These are phyloP conservation scores for Pecten maximus DNA, from an alignment of 2,888 invertebrate genomes.

Conservation along the genomic window DNA sequence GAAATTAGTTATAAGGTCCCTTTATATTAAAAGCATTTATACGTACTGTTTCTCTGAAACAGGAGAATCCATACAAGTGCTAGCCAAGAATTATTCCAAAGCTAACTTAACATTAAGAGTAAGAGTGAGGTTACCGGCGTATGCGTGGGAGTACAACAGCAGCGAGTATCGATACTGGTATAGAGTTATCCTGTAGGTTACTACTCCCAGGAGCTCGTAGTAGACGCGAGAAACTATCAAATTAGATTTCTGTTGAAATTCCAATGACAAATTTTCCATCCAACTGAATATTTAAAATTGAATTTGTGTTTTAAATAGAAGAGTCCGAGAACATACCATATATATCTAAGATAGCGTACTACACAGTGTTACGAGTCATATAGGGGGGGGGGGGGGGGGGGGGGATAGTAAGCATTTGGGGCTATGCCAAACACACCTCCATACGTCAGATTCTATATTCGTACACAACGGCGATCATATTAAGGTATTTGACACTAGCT, in stretches of 20 bases:
- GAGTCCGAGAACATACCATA: background rate
- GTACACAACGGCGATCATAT: background rate
- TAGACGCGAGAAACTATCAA: background rate
- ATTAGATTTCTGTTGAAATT: conserved; percentile 12
- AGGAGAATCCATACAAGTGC: background rate
- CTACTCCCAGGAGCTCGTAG: background rate
- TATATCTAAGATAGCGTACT: background rate
- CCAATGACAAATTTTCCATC: background rate
- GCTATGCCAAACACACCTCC: background rate
- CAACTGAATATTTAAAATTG: background rate
- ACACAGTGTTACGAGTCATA: background rate
- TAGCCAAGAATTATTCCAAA: background rate
- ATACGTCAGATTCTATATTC: background rate
- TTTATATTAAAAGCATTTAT: background rate
- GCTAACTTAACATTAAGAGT: background rate
- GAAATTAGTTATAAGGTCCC: background rate
- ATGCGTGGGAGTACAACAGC: background rate
- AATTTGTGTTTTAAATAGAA: background rate
- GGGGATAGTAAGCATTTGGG: background rate
- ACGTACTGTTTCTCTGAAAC: background rate
- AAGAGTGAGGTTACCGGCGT: background rate
- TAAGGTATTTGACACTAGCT: background rate
- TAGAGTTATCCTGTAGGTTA: background rate
- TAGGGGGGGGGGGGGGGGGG: too few relatives aligned
- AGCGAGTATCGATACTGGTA: background rate